phyloP scores from a whole-genome alignment of 2,888 invertebrate species.

The Drosophila affinis region DNA sequence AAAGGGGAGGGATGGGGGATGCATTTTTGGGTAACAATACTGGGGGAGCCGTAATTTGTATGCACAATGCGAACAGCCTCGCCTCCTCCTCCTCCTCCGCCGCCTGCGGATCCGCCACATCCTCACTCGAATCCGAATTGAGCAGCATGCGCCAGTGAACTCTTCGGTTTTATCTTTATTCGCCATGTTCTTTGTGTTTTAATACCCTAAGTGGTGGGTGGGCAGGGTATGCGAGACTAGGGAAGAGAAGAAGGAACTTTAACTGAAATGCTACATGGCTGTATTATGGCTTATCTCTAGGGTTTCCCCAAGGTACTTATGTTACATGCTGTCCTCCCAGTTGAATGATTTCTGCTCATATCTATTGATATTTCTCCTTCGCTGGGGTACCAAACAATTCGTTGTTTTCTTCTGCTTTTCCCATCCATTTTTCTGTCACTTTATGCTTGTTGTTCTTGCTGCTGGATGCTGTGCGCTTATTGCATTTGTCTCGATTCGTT shows the following conservation, averaged over 20 bases:
- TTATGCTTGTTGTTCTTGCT: constrained; percentile 9
- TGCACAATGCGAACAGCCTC: constrained; percentile 64
- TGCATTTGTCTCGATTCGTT: constrained; percentile 80
- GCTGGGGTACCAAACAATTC: constrained; percentile 6
- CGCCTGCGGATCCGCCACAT: not conserved
- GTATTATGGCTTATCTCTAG: no score
- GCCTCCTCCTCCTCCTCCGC: constrained; percentile 40
- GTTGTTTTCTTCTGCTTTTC: constrained; percentile 20
- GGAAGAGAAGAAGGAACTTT: no score
- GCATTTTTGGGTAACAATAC: constrained; percentile 44
- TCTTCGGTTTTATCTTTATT: constrained; percentile 67
- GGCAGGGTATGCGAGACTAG: not conserved
- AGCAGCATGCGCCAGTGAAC: constrained; percentile 60
- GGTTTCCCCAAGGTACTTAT: no score
- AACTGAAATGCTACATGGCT: no score
- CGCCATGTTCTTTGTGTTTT: constrained; percentile 48
- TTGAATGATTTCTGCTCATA: not conserved
- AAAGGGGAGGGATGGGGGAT: constrained; percentile 17
- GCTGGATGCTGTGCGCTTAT: constrained; percentile 61
- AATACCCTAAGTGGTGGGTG: constrained; percentile 20
- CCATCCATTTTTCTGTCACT: constrained; percentile 2
- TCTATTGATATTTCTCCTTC: not conserved
- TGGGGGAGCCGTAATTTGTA: constrained; percentile 71
- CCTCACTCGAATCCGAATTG: constrained; percentile 26
- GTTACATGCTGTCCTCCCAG: not conserved